A percentile compares a stretch with the other conserved stretches of the same genome.
phyloP scores from a whole-genome alignment of 1,140 invertebrate species.

The Apis laboriosa region DNA sequence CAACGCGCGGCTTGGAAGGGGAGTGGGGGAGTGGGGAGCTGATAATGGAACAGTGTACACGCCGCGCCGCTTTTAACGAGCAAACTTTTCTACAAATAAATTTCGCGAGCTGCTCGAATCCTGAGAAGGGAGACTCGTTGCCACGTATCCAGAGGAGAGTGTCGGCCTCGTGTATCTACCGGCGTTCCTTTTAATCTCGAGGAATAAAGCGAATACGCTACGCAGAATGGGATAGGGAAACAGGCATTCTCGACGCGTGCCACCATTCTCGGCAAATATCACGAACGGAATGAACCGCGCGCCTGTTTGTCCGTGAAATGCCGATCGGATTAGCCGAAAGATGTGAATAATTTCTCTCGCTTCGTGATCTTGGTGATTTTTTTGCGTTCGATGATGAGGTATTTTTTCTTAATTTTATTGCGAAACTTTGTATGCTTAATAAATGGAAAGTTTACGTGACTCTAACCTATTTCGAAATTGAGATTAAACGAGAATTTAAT shows the following conservation, averaged over 20 bases:
- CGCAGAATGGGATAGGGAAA: not conserved
- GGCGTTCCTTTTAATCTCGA: not conserved
- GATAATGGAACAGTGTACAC: constrained; percentile 4
- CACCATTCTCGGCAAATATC: not conserved
- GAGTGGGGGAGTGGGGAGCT: not conserved
- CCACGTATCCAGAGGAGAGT: not conserved
- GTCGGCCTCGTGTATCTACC: not conserved
- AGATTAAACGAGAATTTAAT: constrained; percentile 8
- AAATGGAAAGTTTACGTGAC: not conserved
- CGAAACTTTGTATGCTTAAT: no score
- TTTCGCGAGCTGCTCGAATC: constrained; percentile 49
- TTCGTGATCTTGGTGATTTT: no score
- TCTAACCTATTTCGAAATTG: constrained; percentile 38
- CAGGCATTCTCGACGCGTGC: not conserved
- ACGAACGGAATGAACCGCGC: not conserved
- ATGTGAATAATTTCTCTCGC: constrained; percentile 4
- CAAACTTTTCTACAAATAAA: constrained; percentile 66
- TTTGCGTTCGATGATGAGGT: no score
- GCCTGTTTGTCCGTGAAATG: not conserved
- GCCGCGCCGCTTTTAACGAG: constrained; percentile 60
- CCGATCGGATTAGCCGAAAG: not conserved
- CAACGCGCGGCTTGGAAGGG: not conserved
- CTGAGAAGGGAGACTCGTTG: constrained; percentile 32
- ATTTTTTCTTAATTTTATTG: no score
- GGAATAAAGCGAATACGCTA: constrained; percentile 10